Evolutionary conservation across 1,140 invertebrate species (phyloP), one percentile per base, ranked within the genome.

Genomic region (Psilanteris sp.): DNA sequence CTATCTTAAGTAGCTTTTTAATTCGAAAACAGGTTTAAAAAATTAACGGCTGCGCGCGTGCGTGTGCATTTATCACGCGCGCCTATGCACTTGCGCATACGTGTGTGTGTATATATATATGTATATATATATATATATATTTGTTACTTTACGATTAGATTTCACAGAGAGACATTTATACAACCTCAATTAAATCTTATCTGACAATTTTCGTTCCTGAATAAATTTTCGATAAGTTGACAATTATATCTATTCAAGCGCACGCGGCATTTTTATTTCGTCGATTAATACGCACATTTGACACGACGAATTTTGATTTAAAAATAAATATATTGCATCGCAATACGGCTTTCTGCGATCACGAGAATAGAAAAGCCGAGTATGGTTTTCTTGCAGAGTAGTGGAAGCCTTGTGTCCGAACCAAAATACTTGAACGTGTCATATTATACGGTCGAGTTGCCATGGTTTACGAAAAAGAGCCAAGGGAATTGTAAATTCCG

Each of bases 141-240:
- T n/a, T n/a, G n/a, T n/a, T n/a, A n/a, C n/a, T 39, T 55, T 55
- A 43, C 10, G 52, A 57, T 57, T 57, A 57, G 52, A 43, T 57
- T 57, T 52, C 32, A 16, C 0, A 1, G 9, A 9, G 14, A 6
- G 7, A 18, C 20, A 61, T 36, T 61, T 46, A 20, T 31, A 46
- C 37, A 34, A 61, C 41, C 46, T 61, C 41, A 61, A 61, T 61
- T 46, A 61, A 61, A 61, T 46, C 14, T 10, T 3, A 61, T 36
- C 55, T 16, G 22, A 3, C 10, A 61, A 61, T 61, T 61, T 46
- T 61, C 41, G 37, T 61, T 61, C 20, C 36, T 61, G 55, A 61
- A 61, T 61, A 61, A 46, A 48, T 29, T 37, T 48, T 9, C 26
- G 39, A 36, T 31, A 27, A 48, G 43, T 29, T 62, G 57, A 61